Percentiles rank a stretch among this genome's conserved stretches.
Evolutionary conservation across 2,797 vertebrate species (phyloP).

Genomic region (Coccyzus lansbergi): DNA sequence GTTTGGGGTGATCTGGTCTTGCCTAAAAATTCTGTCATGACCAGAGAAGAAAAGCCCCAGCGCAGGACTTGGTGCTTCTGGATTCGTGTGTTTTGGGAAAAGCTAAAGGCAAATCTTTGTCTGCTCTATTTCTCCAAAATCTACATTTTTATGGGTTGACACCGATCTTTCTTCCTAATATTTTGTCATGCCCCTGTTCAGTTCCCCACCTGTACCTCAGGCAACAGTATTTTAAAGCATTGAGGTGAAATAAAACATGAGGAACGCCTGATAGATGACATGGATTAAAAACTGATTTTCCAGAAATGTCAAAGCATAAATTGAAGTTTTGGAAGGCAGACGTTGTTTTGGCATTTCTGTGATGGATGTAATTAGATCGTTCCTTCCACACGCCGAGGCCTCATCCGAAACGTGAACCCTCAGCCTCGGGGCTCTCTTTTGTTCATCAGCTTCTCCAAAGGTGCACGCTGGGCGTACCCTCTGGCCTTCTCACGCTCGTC

Average conservation of each 20-base stretch:
- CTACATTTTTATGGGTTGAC: neutral
- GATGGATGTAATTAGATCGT: neutral
- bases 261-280: neutral
- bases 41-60: fast-evolving
- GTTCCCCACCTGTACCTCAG: neutral
- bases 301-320: constrained; percentile 13
- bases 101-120: neutral
- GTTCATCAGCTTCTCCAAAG: neutral
- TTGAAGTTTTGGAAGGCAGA: constrained; percentile 1
- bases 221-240: neutral
- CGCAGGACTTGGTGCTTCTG: neutral
- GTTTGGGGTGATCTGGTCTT: neutral
- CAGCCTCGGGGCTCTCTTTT: neutral
- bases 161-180: neutral
- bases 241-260: neutral
- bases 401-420: neutral
- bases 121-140: neutral
- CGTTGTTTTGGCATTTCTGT: neutral
- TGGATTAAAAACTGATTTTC: constrained; percentile 23
- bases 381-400: neutral
- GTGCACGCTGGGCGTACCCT: neutral
- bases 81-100: neutral
- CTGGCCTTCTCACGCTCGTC: neutral
- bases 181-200: neutral
- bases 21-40: neutral